Conservation (phyloP, 2,888 invertebrate species). For the Tachina fera region DNA sequence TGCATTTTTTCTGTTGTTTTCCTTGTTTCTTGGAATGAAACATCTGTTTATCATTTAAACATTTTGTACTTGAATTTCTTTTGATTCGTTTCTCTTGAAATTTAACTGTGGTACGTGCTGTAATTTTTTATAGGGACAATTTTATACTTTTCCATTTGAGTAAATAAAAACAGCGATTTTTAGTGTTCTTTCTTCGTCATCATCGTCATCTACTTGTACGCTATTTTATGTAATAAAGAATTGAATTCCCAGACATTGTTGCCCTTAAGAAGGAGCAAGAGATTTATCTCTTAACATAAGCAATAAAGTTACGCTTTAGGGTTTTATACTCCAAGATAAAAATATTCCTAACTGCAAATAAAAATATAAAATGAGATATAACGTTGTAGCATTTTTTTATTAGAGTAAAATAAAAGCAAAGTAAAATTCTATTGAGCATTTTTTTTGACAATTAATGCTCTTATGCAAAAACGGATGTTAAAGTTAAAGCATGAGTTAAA, state of each 20-base stretch:
- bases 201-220: background rate
- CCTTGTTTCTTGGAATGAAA: background rate
- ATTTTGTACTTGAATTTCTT: conserved; percentile 25
- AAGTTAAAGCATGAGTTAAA: too few relatives aligned
- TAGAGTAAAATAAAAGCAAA: too few relatives aligned
- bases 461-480: too few relatives aligned
- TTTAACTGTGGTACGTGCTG: conserved; percentile 32
- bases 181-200: background rate
- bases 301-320: conserved; percentile 12
- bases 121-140: conserved; percentile 27
- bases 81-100: conserved; percentile 9
- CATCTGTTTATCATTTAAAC: conserved; percentile 56
- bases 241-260: conserved; percentile 23
- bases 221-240: background rate
- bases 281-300: conserved; percentile 32
- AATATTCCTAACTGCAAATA: too few relatives aligned
- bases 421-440: too few relatives aligned
- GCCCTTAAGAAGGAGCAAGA: background rate
- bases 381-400: too few relatives aligned
- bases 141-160: conserved; percentile 26
- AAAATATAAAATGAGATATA: too few relatives aligned
- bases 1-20: background rate
- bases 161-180: conserved; percentile 9
- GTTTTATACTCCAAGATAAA: too few relatives aligned
- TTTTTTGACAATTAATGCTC: too few relatives aligned